Evolutionary conservation across 2,797 vertebrate genomes (phyloP), one percentile per base, ranked within the genome.

Genomic region (Tragelaphus eurycerus): DNA sequence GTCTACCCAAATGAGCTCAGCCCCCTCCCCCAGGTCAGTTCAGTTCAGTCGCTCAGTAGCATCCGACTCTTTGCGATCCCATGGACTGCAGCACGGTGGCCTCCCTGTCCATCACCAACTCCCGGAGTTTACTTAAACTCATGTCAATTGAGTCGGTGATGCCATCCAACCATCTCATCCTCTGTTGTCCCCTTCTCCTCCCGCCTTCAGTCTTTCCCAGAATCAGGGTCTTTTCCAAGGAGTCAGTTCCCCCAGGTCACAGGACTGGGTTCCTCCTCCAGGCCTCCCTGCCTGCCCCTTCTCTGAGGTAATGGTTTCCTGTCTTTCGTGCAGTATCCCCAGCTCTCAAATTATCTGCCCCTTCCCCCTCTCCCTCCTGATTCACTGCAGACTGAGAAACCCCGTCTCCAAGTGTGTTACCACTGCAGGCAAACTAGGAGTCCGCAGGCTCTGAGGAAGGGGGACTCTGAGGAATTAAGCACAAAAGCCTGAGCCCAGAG

Each of bases 251-350:
- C 94, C 21, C 6, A 38, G 29, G 29, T 29, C 50, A 67, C 1
- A 46, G 81, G 81, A 12, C n/a, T 2, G 16, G 16, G 17, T n/a
- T 17, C 62, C 59, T 67, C 43, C 76, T 84, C 19, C 62, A 14
- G 1, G 21, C 27, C 0, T 7, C 31, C 59, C 67, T 12, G 5
- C 34, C 12, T 29, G 64, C 29, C 86, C 27, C 13, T 8, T 52
- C 87, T 81, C 88, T 38, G 71, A n/a, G 79, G 67, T 57, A 59
- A 67, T 46, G 31, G 34, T n/a, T 94, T 93, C 57, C 57, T 25
- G 1, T 31, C 27, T 62, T 57, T 8, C 1, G 0, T 23, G 78
- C 0, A 4, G 17, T 48, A 14, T 43, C 87, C 76, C 34, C 4
- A 1, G 76, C 64, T 59, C n/a, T 25, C 43, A 23, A 4, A 12